Percentiles rank a stretch among this genome's conserved stretches.
phyloP scores from a whole-genome alignment of 1,140 invertebrate genomes.

The Subanguina moxae region DNA sequence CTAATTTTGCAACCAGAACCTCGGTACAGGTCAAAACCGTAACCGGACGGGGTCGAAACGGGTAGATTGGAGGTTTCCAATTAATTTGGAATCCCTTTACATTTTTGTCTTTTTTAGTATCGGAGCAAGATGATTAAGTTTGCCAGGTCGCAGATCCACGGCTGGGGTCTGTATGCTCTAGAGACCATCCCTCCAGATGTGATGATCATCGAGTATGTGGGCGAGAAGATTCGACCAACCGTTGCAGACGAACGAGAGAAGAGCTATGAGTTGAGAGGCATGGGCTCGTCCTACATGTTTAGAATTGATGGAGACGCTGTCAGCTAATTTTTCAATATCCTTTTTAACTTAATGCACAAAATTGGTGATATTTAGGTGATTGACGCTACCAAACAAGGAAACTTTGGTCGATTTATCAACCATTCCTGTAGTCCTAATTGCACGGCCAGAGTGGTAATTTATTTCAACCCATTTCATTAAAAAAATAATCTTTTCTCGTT shows the following conservation, averaged over 20 bases:
- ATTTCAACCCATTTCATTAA: too few species aligned
- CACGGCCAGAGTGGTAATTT: constrained; percentile 5
- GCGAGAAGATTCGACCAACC: constrained; percentile 86
- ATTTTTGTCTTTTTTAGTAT: constrained; percentile 72
- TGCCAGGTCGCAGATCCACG: constrained; percentile 93
- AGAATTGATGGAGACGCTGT: constrained; percentile 68
- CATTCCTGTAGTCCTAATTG: constrained; percentile 76
- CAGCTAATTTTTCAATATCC: background rate
- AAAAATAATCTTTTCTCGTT: too few species aligned
- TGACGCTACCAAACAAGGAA: constrained; percentile 96
- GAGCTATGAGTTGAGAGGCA: constrained; percentile 89
- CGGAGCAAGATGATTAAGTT: constrained; percentile 96
- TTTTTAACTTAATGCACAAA: too few species aligned
- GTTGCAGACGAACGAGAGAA: constrained; percentile 89
- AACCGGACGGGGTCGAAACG: too few species aligned
- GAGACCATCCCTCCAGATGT: constrained; percentile 71
- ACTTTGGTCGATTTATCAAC: constrained; percentile 96
- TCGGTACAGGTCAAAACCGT: too few species aligned
- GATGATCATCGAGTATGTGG: constrained; percentile 99
- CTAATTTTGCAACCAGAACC: too few species aligned
- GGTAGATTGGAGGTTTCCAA: too few species aligned
- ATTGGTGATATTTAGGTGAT: constrained; percentile 65
- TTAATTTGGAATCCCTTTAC: too few species aligned
- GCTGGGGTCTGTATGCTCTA: constrained; percentile 97
- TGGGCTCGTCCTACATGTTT: constrained; percentile 95